A percentile compares a stretch with the other conserved stretches of the same genome.
phyloP scores from a whole-genome alignment of 1,140 invertebrate species.

The Ephestia elutella region DNA sequence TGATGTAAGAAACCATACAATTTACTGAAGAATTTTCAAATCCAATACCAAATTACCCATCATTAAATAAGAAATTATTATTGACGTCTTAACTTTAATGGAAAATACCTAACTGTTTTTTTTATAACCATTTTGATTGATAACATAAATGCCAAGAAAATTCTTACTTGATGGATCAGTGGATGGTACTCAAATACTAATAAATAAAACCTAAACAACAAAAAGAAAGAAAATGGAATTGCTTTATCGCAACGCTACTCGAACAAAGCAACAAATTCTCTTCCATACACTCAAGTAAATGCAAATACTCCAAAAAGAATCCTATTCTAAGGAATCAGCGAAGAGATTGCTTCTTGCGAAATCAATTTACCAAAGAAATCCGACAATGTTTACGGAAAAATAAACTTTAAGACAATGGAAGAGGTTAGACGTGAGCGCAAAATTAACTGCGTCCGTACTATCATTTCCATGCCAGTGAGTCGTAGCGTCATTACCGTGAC shows the following conservation, averaged over 20 bases:
- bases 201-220: not conserved
- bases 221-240: not conserved
- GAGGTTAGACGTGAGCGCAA: not conserved
- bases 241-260: slow-evolving; percentile 8
- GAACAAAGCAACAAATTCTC: slow-evolving; percentile 49
- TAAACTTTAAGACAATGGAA: slow-evolving; percentile 18
- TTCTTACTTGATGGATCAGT: too few relatives aligned
- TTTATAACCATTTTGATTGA: too few relatives aligned
- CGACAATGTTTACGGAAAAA: slow-evolving; percentile 22
- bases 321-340: slow-evolving; percentile 41
- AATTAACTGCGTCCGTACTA: slow-evolving; percentile 25
- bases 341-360: slow-evolving; percentile 37
- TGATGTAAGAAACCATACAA: too few relatives aligned
- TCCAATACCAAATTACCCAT: too few relatives aligned
- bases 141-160: too few relatives aligned
- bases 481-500: slow-evolving; percentile 44
- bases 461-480: slow-evolving; percentile 46
- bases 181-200: not conserved
- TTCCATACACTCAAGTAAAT: slow-evolving; percentile 46
- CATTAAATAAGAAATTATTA: too few relatives aligned
- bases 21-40: too few relatives aligned
- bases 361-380: slow-evolving; percentile 24
- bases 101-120: too few relatives aligned
- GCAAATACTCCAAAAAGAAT: slow-evolving; percentile 41
- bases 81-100: too few relatives aligned